These are phyloP conservation scores for Temnothorax rugatulus DNA, from an alignment of 2,888 invertebrate genomes.

Conservation along the genomic window DNA sequence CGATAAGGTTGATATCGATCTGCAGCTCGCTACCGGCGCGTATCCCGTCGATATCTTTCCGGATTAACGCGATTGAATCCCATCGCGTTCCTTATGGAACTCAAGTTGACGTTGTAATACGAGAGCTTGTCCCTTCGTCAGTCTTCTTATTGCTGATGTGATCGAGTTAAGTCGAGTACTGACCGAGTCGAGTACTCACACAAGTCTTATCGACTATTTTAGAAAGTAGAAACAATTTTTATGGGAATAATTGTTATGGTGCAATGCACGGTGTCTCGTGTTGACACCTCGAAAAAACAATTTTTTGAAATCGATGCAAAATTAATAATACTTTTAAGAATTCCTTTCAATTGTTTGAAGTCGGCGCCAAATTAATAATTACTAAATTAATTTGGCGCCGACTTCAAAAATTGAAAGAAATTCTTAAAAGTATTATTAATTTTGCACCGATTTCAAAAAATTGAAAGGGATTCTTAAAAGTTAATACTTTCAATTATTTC, in stretches of 20 bases:
- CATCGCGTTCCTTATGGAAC: constrained; percentile 2
- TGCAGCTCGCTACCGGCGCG: constrained; percentile 10
- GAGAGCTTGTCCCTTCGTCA: not conserved
- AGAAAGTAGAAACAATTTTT: too few relatives aligned
- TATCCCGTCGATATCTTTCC: constrained; percentile 36
- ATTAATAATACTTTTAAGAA: too few relatives aligned
- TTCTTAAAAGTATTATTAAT: too few relatives aligned
- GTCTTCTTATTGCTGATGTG: constrained; percentile 18
- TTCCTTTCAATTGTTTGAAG: too few relatives aligned
- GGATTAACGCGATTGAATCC: constrained; percentile 54
- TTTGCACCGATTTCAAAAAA: too few relatives aligned
- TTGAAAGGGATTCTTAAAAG: too few relatives aligned
- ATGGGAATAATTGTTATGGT: not conserved
- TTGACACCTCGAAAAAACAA: not conserved
- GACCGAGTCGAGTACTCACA: not conserved
- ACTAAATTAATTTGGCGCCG: too few relatives aligned
- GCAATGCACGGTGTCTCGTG: not conserved
- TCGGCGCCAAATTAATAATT: too few relatives aligned
- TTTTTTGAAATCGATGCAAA: too few relatives aligned
- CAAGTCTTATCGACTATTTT: not conserved
- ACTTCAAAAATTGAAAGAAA: too few relatives aligned
- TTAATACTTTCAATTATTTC: too few relatives aligned
- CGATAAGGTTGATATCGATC: constrained; percentile 53
- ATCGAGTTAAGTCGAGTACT: not conserved
- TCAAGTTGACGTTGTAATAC: constrained; percentile 28